These are phyloP conservation scores for Palythoa grandiflora DNA, from an alignment of 92 coral and sea anemone species.

Conservation along the genomic window DNA sequence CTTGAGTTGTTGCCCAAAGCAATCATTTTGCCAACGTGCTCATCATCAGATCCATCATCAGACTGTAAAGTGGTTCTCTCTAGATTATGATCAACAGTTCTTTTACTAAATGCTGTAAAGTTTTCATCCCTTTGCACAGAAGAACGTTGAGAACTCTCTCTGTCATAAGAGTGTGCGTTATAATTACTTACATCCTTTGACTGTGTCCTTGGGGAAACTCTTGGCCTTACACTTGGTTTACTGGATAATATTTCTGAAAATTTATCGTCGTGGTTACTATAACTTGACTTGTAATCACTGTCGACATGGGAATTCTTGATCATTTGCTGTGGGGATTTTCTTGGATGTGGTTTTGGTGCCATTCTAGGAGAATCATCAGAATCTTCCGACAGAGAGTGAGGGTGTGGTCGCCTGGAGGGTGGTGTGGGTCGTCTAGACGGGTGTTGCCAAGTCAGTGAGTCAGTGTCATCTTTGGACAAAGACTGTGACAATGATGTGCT, in stretches of 20 bases:
- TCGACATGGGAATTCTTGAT: background rate
- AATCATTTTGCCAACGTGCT: constrained; percentile 29
- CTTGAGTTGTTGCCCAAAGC: constrained; percentile 1
- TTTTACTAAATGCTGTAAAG: background rate
- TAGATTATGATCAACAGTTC: background rate
- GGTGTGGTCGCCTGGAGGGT: constrained; percentile 60
- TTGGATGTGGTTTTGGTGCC: constrained; percentile 41
- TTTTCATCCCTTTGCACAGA: background rate
- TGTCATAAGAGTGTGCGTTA: background rate
- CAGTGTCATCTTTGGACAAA: constrained; percentile 10
- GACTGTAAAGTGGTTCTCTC: background rate
- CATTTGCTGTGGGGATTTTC: background rate
- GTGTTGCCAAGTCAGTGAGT: constrained; percentile 13
- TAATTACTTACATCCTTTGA: background rate
- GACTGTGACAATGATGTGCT: constrained; percentile 18
- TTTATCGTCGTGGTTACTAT: background rate
- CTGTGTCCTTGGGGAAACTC: constrained; percentile 35
- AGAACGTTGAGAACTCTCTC: background rate
- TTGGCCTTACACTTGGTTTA: background rate
- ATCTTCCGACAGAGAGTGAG: constrained; percentile 35
- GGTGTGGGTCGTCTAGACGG: constrained; percentile 46
- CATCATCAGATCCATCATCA: constrained; percentile 40
- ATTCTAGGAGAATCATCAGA: constrained; percentile 49
- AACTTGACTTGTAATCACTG: background rate
- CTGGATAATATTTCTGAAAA: background rate